These are phyloP conservation scores for Scolopax mira DNA, from an alignment of 2,113 vertebrate genomes.

Conservation along the genomic window DNA sequence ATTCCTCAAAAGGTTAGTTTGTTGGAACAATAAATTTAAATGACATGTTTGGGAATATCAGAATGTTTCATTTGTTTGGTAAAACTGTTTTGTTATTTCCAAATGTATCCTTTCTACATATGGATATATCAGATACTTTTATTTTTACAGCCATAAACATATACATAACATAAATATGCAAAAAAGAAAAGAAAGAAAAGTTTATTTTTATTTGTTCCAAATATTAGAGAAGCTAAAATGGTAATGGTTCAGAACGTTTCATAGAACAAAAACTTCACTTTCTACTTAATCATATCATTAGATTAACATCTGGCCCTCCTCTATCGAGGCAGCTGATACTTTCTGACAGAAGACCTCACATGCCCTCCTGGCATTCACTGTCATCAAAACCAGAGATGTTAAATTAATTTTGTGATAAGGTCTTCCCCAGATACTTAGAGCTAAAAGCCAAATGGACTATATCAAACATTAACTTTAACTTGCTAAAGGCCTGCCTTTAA, in stretches of 20 bases:
- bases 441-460: background rate
- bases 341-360: background rate
- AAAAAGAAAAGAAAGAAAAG: background rate
- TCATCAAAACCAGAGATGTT: background rate
- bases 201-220: background rate
- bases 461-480: background rate
- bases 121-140: background rate
- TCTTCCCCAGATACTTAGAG: background rate
- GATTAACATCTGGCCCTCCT: background rate
- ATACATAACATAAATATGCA: background rate
- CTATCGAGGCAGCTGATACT: background rate
- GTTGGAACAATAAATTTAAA: background rate
- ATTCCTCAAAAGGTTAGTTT: background rate
- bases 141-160: background rate
- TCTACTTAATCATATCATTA: background rate
- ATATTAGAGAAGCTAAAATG: background rate
- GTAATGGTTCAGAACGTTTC: background rate
- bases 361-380: background rate
- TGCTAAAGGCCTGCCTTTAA: background rate
- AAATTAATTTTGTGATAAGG: background rate
- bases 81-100: background rate
- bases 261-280: background rate
- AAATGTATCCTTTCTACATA: background rate
- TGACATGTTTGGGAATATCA: background rate
- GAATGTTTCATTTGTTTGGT: background rate